A percentile compares a stretch with the other conserved stretches of the same genome.
Evolutionary conservation across 2,797 vertebrate genomes (phyloP).

Genomic region (Alcedo quadribrachys): DNA sequence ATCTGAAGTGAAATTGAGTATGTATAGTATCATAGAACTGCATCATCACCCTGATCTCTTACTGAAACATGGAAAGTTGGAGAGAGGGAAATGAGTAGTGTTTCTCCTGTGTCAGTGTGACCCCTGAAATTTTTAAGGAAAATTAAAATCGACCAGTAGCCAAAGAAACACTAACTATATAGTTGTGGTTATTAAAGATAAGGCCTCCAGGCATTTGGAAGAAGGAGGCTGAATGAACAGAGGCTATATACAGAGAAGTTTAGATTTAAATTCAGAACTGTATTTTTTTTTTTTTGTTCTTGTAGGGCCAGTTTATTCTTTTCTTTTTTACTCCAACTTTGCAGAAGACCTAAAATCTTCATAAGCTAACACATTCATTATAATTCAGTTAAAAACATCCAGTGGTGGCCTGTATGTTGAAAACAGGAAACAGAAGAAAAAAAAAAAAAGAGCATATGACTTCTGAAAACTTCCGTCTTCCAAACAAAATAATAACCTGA

Average conservation of each 20-base stretch:
- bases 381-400: conserved; percentile 4
- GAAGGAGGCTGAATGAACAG: background rate
- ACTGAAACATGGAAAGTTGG: background rate
- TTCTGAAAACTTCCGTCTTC: conserved; percentile 9
- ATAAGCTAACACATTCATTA: conserved; percentile 16
- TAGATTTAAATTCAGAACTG: background rate
- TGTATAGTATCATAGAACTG: background rate
- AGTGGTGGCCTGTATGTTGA: background rate
- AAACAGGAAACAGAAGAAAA: conserved; percentile 25
- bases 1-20: background rate
- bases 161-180: background rate
- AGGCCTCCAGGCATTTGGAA: background rate
- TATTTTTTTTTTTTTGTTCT: background rate
- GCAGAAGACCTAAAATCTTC: conserved; percentile 7
- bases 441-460: background rate
- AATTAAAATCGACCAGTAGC: background rate
- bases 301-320: background rate
- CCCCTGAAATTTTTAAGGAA: background rate
- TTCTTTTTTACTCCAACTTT: background rate
- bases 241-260: background rate
- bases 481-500: conserved; percentile 37
- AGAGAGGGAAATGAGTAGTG: background rate
- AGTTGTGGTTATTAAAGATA: background rate
- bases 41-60: background rate
- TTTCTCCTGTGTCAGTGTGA: background rate